Conservation (phyloP, 1,140 invertebrate genomes). For the Drusus annulatus region DNA sequence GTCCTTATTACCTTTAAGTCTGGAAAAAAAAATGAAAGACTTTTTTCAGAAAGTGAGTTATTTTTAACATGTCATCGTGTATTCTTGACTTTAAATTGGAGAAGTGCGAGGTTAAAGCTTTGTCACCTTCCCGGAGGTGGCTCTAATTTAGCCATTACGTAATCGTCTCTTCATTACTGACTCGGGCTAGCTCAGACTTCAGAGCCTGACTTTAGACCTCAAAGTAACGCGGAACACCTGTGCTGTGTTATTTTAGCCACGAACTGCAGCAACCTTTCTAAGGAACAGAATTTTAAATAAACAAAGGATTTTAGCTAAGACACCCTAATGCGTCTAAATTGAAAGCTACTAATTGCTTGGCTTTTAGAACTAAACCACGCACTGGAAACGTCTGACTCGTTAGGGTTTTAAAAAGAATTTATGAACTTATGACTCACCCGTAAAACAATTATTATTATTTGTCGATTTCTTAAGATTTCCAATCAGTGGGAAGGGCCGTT, state of each 20-base stretch:
- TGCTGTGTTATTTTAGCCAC: slow-evolving; percentile 15
- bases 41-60: slow-evolving; percentile 3
- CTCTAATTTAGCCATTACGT: slow-evolving; percentile 25
- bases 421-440: slow-evolving; percentile 16
- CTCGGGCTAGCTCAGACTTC: background rate
- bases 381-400: background rate
- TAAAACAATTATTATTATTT: slow-evolving; percentile 13
- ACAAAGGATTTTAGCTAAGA: slow-evolving; percentile 26
- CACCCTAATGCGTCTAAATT: slow-evolving; percentile 35
- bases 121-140: slow-evolving; percentile 29
- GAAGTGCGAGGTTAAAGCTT: background rate
- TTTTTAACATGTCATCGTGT: slow-evolving; percentile 27
- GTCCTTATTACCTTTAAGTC: slow-evolving; percentile 10
- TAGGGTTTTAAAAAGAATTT: background rate
- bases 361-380: slow-evolving; percentile 1
- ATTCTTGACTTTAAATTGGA: slow-evolving; percentile 26
- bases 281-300: slow-evolving; percentile 45
- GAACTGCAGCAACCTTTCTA: slow-evolving; percentile 25
- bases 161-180: slow-evolving; percentile 25
- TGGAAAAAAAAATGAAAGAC: slow-evolving; percentile 30
- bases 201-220: background rate
- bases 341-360: slow-evolving; percentile 29
- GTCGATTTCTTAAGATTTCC: slow-evolving; percentile 38
- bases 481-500: slow-evolving; percentile 14
- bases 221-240: slow-evolving; percentile 45